These are phyloP conservation scores for Chromobotia macracanthus DNA, from an alignment of 2,797 vertebrate species.

Conservation along the genomic window DNA sequence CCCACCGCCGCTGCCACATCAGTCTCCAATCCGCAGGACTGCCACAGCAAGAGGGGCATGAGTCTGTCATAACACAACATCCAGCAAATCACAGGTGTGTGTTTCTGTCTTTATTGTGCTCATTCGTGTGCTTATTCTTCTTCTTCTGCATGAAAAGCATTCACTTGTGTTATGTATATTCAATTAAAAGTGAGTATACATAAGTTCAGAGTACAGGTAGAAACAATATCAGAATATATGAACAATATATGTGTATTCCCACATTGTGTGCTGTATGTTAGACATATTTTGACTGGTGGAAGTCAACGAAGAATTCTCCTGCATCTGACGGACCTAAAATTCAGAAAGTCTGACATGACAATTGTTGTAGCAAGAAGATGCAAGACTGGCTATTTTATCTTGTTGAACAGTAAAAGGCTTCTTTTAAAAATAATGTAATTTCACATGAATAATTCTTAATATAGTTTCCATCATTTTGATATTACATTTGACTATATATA, in stretches of 20 bases:
- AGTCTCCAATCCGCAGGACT: conserved; percentile 59
- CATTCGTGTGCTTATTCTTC: too few relatives aligned
- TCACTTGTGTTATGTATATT: too few relatives aligned
- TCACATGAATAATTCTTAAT: not conserved
- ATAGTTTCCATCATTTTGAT: not conserved
- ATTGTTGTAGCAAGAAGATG: not conserved
- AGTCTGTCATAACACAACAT: conserved; percentile 73
- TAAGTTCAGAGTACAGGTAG: not conserved
- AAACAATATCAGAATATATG: not conserved
- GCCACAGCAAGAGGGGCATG: conserved; percentile 76
- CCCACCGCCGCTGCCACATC: conserved; percentile 62
- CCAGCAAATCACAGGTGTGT: conserved; percentile 70
- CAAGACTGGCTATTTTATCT: too few relatives aligned
- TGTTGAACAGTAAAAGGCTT: too few relatives aligned
- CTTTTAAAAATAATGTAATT: too few relatives aligned
- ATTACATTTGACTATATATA: not conserved
- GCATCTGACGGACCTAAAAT: too few relatives aligned
- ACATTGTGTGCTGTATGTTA: not conserved
- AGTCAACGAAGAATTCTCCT: not conserved
- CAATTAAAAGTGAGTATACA: not conserved
- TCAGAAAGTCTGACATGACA: too few relatives aligned
- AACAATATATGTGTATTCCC: not conserved
- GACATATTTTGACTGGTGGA: not conserved
- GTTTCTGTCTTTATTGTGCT: not conserved
- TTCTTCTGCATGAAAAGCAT: conserved; percentile 37